Evolutionary conservation across 2,113 vertebrate genomes (phyloP).

Genomic region (Camelus dromedarius): DNA sequence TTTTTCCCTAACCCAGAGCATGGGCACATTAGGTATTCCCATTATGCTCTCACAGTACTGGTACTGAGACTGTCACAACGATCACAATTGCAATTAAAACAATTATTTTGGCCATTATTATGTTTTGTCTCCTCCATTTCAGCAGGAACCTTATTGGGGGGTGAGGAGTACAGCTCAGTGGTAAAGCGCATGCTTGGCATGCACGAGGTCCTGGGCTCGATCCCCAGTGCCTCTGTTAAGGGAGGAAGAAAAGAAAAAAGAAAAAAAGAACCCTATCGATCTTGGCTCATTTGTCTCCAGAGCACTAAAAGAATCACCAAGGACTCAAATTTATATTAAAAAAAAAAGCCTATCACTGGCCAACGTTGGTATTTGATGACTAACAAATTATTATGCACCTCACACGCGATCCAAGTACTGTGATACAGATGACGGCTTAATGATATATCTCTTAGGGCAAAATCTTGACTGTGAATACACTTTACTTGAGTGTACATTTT

Average conservation of each 20-base stretch:
- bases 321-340: neutral
- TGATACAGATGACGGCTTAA: neutral
- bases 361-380: neutral
- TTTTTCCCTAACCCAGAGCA: rapidly evolving
- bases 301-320: neutral
- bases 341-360: neutral
- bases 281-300: neutral
- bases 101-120: neutral
- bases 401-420: neutral
- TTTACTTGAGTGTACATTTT: neutral
- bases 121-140: neutral
- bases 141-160: neutral
- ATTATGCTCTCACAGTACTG: rapidly evolving
- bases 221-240: too few relatives aligned
- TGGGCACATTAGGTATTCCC: rapidly evolving
- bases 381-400: neutral
- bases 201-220: too few relatives aligned
- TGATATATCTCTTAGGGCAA: neutral
- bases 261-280: neutral
- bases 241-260: too few relatives aligned
- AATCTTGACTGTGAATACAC: neutral
- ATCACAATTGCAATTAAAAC: neutral
- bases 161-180: too few relatives aligned
- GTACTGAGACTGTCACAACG: neutral
- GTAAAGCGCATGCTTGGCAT: too few relatives aligned